Percentiles rank a stretch among this genome's conserved stretches.
Conservation (phyloP, 2,113 vertebrate genomes). For the Ciconia maguari region DNA sequence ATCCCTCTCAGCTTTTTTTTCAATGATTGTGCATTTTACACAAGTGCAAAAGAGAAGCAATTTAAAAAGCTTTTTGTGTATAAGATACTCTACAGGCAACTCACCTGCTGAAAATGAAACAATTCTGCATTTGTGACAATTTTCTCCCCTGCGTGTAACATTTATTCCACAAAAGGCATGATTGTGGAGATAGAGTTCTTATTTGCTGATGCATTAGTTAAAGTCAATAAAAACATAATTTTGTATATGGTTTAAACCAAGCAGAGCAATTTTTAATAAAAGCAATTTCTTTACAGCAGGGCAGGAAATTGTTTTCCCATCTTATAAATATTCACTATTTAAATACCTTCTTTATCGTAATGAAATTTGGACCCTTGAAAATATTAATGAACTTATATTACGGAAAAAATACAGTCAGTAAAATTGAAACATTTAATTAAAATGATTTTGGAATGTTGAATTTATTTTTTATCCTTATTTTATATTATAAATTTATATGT, state of each 20-base stretch:
- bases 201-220: neutral
- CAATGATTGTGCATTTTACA: slow-evolving; percentile 3
- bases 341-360: neutral
- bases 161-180: neutral
- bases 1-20: neutral
- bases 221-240: neutral
- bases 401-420: neutral
- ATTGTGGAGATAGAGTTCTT: neutral
- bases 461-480: neutral
- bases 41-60: neutral
- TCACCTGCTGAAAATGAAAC: neutral
- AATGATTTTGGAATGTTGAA: neutral
- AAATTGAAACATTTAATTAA: neutral
- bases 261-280: neutral
- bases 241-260: neutral
- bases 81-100: neutral
- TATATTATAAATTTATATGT: neutral
- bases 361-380: neutral
- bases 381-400: neutral
- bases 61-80: neutral
- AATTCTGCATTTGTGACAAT: neutral
- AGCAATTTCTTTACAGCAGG: neutral
- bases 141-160: neutral
- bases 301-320: neutral
- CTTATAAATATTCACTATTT: neutral